Base-by-base conservation (phyloP, 2,113 vertebrate genomes). In the Monarcha castaneiventris region DNA sequence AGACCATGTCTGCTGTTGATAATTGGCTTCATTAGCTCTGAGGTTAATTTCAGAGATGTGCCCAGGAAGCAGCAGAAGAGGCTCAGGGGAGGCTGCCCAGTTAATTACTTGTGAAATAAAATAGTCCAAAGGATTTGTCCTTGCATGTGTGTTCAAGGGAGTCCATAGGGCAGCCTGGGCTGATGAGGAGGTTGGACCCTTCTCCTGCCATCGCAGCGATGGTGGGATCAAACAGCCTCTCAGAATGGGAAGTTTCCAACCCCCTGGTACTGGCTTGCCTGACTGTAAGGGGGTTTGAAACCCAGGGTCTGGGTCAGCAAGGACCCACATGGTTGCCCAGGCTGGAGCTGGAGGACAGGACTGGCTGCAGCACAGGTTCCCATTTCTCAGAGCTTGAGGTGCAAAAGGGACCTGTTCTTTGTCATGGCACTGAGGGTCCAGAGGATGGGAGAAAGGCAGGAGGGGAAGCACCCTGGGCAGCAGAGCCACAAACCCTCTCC, bases 21-120 rank as follows among this genome's bases (percentile, higher is more conserved):
- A 96, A 98, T 96, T 97, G 97, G 90, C 93, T 94, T 97, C 95
- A 96, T 98, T 98, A 97, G 84, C 93, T 63, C 93, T 69, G 89
- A 96, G 96, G 92, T 97, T 96, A 94, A 96, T 96, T 96, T 90
- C 85, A 37, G 86, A 68, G 94, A 87, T 83, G 73, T 96, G 81
- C 80, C 86, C 64, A 78, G 87, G 90, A 93, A 95, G 55, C 51
- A 88, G 32, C 16, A 74, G 87, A 88, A 71, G 82, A 88, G 72
- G 27, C 87, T 89, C 13, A 3, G 43, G 74, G 91, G 79, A 93
- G 51, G 71, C 39, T 95, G 87, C 68, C 87, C 75, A 41, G 89
- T 97, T 97, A 97, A 97, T 97, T 97, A 94, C 90, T 95, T 89
- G 77, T 90, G 92, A 97, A 97, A 91, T 94, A 85, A 84, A 89